These are phyloP conservation scores for Alouatta palliata DNA, from an alignment of 2,113 vertebrate species.

Conservation along the genomic window DNA sequence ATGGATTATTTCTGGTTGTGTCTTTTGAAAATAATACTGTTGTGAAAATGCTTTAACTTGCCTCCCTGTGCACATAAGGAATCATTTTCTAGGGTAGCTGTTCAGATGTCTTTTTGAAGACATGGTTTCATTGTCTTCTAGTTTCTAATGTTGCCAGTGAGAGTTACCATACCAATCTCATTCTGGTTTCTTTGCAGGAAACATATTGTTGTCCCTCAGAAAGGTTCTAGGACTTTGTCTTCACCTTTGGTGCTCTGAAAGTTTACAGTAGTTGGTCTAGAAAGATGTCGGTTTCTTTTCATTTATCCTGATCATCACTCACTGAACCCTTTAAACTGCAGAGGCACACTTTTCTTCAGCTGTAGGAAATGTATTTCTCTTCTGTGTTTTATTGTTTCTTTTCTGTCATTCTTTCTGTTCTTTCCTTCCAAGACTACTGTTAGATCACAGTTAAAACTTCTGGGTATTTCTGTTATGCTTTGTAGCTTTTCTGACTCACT, in stretches of 20 bases:
- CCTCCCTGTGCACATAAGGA: not conserved
- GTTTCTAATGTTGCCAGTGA: not conserved
- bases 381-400: not conserved
- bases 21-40: not conserved
- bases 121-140: not conserved
- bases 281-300: not conserved
- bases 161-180: not conserved
- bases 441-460: not conserved
- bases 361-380: not conserved
- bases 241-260: not conserved
- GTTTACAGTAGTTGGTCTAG: not conserved
- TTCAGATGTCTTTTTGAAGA: not conserved
- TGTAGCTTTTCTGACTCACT: constrained; percentile 33
- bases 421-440: not conserved
- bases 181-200: not conserved
- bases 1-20: not conserved
- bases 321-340: constrained; percentile 20
- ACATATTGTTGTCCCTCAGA: constrained; percentile 14
- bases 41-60: not conserved
- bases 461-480: not conserved
- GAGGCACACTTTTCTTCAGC: not conserved
- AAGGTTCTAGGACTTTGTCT: constrained; percentile 4
- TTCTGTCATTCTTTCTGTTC: not conserved
- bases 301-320: not conserved
- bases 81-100: not conserved